Evolutionary conservation across 2,113 vertebrate genomes (phyloP).

Genomic region (Vimba vimba): DNA sequence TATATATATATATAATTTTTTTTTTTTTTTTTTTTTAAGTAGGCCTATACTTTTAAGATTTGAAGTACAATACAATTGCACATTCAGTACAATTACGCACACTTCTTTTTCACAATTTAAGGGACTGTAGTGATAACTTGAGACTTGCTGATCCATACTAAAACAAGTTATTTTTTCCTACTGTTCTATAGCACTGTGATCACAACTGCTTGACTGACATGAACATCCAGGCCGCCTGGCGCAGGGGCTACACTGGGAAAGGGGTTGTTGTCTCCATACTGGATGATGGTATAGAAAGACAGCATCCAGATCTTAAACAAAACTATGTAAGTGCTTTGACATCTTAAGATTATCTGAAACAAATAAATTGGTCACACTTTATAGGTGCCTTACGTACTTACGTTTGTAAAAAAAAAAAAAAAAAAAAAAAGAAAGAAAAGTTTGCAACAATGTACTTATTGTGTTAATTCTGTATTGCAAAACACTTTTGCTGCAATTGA

Average conservation of each 20-base stretch:
- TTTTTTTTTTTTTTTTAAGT: not conserved
- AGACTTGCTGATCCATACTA: not conserved
- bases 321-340: conserved; percentile 88
- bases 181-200: conserved; percentile 83
- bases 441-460: too few species aligned
- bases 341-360: not conserved
- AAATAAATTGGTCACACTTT: too few species aligned
- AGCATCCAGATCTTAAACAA: conserved; percentile 90
- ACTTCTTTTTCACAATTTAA: not conserved
- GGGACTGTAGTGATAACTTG: not conserved
- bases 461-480: too few species aligned
- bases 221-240: conserved; percentile 93
- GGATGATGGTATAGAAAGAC: conserved; percentile 91
- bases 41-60: not conserved
- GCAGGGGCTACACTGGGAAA: conserved; percentile 91
- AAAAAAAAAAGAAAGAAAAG: too few species aligned
- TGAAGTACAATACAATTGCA: not conserved
- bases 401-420: too few species aligned
- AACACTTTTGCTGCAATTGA: too few species aligned
- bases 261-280: conserved; percentile 94
- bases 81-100: not conserved
- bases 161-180: conserved; percentile 1
- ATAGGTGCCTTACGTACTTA: too few species aligned
- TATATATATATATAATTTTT: too few species aligned
- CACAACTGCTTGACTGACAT: conserved; percentile 87